Percentiles rank a stretch among this genome's conserved stretches.
Evolutionary conservation across 30 jellyfish, hydroid and myxozoan genomes (phyloP).

Genomic region (Catostylus mosaicus): DNA sequence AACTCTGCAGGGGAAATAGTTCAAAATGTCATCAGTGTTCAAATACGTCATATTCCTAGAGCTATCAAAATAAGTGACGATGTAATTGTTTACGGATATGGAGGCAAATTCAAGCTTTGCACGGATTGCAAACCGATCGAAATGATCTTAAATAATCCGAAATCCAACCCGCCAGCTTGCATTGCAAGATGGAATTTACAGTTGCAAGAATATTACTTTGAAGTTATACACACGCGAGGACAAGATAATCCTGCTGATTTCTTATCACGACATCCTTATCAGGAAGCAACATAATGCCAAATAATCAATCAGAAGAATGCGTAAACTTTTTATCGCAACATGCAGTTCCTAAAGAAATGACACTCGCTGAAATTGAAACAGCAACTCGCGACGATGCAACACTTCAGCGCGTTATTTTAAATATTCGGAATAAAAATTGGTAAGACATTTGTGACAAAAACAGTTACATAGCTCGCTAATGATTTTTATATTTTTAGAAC

Average conservation of each 20-base stretch:
- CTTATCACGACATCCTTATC: background rate
- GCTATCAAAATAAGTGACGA: constrained; percentile 38
- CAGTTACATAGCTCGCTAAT: too few relatives aligned
- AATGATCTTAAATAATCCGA: constrained; percentile 3
- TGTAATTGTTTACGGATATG: constrained; percentile 24
- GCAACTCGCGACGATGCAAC: constrained; percentile 43
- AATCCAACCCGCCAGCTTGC: background rate
- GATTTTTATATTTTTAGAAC: too few relatives aligned
- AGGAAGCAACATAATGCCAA: background rate
- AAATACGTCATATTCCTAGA: constrained; percentile 41
- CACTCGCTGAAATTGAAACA: constrained; percentile 19
- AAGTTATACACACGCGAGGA: background rate
- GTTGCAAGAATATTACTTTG: background rate
- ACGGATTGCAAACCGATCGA: constrained; percentile 2
- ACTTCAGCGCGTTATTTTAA: constrained; percentile 40
- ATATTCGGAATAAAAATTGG: constrained; percentile 25
- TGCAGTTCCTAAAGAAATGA: constrained; percentile 29
- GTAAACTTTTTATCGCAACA: background rate
- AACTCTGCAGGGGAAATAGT: constrained; percentile 46
- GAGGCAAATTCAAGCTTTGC: constrained; percentile 7
- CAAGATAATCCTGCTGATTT: background rate
- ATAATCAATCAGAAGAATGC: background rate
- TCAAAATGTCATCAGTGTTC: constrained; percentile 36
- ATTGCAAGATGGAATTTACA: constrained; percentile 13
- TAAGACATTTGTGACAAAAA: too few relatives aligned